Base-by-base conservation (phyloP, 2,888 invertebrate genomes). In the Scaptomyza reducta region DNA sequence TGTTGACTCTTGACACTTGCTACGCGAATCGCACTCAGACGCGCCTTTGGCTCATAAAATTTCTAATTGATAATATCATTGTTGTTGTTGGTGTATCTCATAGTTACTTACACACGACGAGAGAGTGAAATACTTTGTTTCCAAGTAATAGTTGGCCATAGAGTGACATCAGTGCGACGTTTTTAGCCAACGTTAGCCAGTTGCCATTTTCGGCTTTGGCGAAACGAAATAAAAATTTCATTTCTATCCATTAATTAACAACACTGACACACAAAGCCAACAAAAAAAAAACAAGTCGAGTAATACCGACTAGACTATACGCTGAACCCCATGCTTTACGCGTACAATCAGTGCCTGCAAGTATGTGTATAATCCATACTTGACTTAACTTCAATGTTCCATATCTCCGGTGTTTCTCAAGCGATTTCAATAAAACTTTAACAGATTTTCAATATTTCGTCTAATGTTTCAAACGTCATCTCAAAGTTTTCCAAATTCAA, bases 161-260 rank as follows among this genome's bases (percentile, higher is more conserved):
- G 14, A 64, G 76, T 81, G 80, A 81, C 80, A 80, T 81, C 80
- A 81, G 77, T 63, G 77, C 67, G 62, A 49, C 55, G 58, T 16
- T 65, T 69, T 74, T 63, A 78, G 78, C 74, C 70, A 67, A 62
- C 57, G 11, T 35, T 50, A 33, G 51, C 62, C 66, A 62, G 66
- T 72, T 62, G 63, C 58, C 74, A 62, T 66, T 70, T 74, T 66
- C 13, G 70, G 51, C 10, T 7, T 3, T 11, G 55, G 38, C 14
- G 27, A 67, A 55, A n/a, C 68, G 51, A 68, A 60, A 67, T 60
- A 65, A 50, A 31, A 72, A 33, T 33, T 47, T 47, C 18, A 33
- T 74, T 78, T 66, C 78, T 65, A 70, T 56, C 57, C 67, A 78
- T 78, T 80, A 57, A 78, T 70, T 79, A 70, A 71, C 83, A 80